These are phyloP conservation scores for Hafferia zeledoni DNA, from an alignment of 2,797 vertebrate species.

Conservation along the genomic window DNA sequence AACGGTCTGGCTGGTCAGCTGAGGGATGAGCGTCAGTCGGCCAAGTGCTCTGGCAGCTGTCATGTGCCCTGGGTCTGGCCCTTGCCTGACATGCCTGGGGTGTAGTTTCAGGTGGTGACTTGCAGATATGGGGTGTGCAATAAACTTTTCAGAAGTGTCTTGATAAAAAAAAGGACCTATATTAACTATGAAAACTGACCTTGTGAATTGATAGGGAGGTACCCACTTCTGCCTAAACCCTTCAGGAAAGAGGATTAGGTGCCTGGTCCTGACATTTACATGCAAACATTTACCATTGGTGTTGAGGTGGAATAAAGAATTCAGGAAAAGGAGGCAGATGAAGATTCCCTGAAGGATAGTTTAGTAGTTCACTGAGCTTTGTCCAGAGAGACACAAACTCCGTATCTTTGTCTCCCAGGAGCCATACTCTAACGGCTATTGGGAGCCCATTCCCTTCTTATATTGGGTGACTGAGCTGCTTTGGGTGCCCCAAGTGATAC, in stretches of 20 bases:
- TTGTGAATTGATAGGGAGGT: not conserved
- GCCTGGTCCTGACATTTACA: not conserved
- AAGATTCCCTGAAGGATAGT: not conserved
- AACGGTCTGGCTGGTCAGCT: slow-evolving; percentile 27
- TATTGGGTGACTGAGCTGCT: accelerated
- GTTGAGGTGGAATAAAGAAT: not conserved
- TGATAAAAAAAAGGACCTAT: not conserved
- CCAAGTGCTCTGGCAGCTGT: not conserved
- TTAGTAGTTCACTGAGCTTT: not conserved
- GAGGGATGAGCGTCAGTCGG: not conserved
- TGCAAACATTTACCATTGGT: not conserved
- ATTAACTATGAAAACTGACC: not conserved
- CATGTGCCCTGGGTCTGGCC: not conserved
- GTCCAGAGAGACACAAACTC: accelerated
- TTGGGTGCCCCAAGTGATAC: not conserved
- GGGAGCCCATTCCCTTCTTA: not conserved
- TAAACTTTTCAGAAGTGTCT: not conserved
- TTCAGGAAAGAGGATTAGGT: not conserved
- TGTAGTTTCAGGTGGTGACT: not conserved
- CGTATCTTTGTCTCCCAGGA: not conserved
- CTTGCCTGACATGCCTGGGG: accelerated
- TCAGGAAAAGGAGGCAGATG: not conserved
- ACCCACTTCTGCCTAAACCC: not conserved
- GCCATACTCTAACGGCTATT: not conserved
- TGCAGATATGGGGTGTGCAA: not conserved